Evolutionary conservation across 2,113 vertebrate species (phyloP), one percentile per base, ranked within the genome.

Genomic region (Campylorhamphus procurvoides): DNA sequence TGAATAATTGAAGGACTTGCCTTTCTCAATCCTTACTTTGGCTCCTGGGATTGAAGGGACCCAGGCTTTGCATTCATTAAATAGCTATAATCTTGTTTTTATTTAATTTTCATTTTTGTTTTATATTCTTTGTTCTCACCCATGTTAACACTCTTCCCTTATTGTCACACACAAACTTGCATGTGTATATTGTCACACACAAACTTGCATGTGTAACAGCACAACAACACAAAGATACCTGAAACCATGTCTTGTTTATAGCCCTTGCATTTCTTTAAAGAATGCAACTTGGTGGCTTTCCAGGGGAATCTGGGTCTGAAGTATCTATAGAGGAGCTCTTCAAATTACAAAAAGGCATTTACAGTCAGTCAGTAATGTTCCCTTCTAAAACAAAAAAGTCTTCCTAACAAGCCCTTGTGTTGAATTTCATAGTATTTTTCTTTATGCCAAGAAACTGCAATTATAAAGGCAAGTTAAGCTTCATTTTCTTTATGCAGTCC

Each of bases 1-100:
- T 97, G 93, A 97, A 98, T 97, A 97, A 98, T 87, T 91, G 92
- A 97, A 95, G 62, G 50, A 42, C 87, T 93, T 97, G 79, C 79
- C 79, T 96, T 94, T 69, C 49, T 90, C 55, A 71, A 33, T 27
- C 39, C 92, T 96, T 75, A 39, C 46, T 80, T 79, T 97, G 89
- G 91, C 79, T 97, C 58, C 87, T 27, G 16, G 90, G 91, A 97
- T 77, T 82, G 75, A 95, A 94, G 49, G 49, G 52, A 93, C 50
- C 27, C 31, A 67, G 62, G 31, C 10, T 90, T 89, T 87, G 76
- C 69, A 92, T 95, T 88, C 89, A 93, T 94, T 95, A 92, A 95
- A 92, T 82, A 94, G 80, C 94, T 85, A 42, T 91, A 95, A 78
- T 94, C 66, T 91, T 90, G 40, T 13, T 94, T 93, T 91, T 74